Conservation (phyloP, 2,888 invertebrate species). For the Ophion slaviceki region DNA sequence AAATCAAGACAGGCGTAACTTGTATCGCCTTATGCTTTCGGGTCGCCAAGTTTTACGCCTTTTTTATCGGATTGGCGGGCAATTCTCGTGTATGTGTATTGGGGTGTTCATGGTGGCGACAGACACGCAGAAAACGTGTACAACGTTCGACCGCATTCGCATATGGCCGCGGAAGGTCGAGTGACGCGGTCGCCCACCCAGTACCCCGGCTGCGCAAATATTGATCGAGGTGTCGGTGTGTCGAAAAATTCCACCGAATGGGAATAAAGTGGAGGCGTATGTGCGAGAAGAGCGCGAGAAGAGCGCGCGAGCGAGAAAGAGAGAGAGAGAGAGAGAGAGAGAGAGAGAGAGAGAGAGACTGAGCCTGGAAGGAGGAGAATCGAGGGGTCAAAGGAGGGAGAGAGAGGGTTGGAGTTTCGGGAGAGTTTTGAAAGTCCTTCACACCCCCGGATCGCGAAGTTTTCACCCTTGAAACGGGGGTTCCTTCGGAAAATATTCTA, state of each 20-base stretch:
- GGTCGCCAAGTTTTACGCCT: slow-evolving; percentile 18
- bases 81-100: neutral
- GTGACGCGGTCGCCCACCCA: slow-evolving; percentile 79
- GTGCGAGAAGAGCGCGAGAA: slow-evolving; percentile 40
- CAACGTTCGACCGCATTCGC: slow-evolving; percentile 77
- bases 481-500: neutral
- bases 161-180: slow-evolving; percentile 83
- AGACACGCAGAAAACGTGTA: slow-evolving; percentile 33
- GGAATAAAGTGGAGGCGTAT: slow-evolving; percentile 74
- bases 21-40: neutral
- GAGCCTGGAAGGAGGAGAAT: neutral
- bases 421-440: neutral
- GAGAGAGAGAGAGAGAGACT: too few species aligned
- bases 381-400: neutral
- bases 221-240: slow-evolving; percentile 82
- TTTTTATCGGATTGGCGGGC: neutral
- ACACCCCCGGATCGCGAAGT: slow-evolving; percentile 24
- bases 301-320: neutral
- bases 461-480: slow-evolving; percentile 20
- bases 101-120: slow-evolving; percentile 4
- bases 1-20: neutral
- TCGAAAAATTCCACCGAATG: slow-evolving; percentile 83
- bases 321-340: neutral
- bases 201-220: slow-evolving; percentile 83
- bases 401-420: neutral